Percentiles rank a stretch among this genome's conserved stretches.
phyloP scores from a whole-genome alignment of 2,888 invertebrate genomes.

The Rhagonycha fulva region DNA sequence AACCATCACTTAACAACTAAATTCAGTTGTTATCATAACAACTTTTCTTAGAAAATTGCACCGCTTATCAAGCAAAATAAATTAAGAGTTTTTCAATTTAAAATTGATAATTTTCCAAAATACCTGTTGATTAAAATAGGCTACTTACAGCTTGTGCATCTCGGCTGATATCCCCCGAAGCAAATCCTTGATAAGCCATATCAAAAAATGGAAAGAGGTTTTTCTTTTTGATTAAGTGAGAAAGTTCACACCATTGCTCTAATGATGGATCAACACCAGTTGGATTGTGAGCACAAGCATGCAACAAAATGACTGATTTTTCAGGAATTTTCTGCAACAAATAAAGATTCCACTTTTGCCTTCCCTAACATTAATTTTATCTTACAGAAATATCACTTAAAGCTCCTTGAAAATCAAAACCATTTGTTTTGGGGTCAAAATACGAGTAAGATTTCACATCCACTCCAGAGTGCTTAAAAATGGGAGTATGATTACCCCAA shows the following conservation, averaged over 20 bases:
- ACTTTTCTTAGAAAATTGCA: too few species aligned
- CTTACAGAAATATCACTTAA: constrained; percentile 85
- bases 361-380: constrained; percentile 34
- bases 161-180: constrained; percentile 81
- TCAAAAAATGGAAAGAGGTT: constrained; percentile 93
- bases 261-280: constrained; percentile 91
- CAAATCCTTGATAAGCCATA: constrained; percentile 99
- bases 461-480: constrained; percentile 88
- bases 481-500: constrained; percentile 97
- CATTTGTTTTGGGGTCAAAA: constrained; percentile 91
- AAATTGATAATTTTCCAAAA: background rate
- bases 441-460: constrained; percentile 90
- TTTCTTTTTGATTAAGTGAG: constrained; percentile 76
- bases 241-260: constrained; percentile 90
- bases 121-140: background rate
- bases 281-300: constrained; percentile 98
- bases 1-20: too few species aligned
- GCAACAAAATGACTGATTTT: constrained; percentile 85
- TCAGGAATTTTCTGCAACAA: constrained; percentile 89
- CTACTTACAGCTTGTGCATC: constrained; percentile 79
- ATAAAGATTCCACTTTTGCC: background rate
- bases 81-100: too few species aligned
- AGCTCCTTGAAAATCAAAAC: constrained; percentile 89
- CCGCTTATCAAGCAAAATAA: background rate
- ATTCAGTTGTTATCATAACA: too few species aligned